Evolutionary conservation across 2,888 invertebrate species (phyloP).

Genomic region (Teleiodes luculella): DNA sequence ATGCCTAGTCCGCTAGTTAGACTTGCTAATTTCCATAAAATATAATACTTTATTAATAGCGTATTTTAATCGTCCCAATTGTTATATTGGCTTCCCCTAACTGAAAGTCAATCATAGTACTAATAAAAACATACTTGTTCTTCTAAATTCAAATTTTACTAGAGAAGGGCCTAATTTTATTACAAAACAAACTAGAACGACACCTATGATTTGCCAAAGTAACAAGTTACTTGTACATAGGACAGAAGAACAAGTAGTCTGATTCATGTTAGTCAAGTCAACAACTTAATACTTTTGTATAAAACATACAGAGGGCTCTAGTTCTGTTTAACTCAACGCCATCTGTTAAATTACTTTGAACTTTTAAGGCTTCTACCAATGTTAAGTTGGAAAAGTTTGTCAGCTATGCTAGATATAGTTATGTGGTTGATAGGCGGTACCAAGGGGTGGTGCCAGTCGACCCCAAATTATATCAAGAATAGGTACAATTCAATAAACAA

Average conservation of each 20-base stretch:
- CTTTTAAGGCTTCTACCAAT: background rate
- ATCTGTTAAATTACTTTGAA: constrained; percentile 1
- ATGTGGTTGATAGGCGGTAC: constrained; percentile 43
- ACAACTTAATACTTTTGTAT: background rate
- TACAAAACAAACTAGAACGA: background rate
- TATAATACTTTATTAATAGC: constrained; percentile 1
- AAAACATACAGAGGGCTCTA: background rate
- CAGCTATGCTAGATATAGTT: constrained; percentile 20
- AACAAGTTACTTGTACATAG: too few relatives aligned
- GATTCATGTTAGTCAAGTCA: background rate
- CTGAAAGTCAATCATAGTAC: constrained; percentile 1
- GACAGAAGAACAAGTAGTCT: too few relatives aligned
- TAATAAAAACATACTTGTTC: background rate
- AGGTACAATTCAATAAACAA: constrained; percentile 29
- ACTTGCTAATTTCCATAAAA: constrained; percentile 3
- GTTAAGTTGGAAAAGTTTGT: background rate
- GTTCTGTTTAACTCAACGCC: background rate
- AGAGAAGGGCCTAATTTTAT: too few relatives aligned
- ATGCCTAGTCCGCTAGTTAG: constrained; percentile 37
- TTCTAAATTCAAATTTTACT: too few relatives aligned
- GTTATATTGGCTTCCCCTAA: constrained; percentile 32
- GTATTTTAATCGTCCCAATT: constrained; percentile 46
- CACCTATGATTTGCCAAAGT: background rate
- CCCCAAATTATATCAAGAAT: constrained; percentile 37
- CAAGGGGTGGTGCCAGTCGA: constrained; percentile 49